These are phyloP conservation scores for Stramonita haemastoma DNA, from an alignment of 2,888 invertebrate species.

Conservation along the genomic window DNA sequence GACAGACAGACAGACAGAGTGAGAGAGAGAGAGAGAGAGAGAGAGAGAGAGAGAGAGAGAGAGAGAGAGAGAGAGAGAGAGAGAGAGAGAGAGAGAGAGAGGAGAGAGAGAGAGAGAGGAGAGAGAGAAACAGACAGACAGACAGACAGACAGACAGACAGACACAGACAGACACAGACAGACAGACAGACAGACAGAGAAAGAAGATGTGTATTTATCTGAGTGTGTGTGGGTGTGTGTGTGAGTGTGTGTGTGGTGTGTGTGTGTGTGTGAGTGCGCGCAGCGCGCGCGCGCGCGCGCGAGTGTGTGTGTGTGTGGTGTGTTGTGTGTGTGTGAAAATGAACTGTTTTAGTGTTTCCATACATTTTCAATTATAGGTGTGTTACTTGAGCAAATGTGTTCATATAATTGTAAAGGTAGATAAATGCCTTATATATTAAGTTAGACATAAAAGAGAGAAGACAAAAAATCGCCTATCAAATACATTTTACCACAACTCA, in stretches of 20 bases:
- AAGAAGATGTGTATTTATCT: no score
- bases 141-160: background rate
- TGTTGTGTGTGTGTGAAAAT: no score
- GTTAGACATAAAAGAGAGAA: no score
- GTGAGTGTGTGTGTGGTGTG: background rate
- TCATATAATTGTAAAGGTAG: background rate
- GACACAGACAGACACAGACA: background rate
- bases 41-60: background rate
- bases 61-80: no score
- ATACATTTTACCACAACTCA: no score
- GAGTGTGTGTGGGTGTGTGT: conserved; percentile 1
- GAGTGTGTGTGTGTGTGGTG: no score
- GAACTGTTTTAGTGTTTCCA: no score
- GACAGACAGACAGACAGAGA: background rate
- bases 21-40: background rate
- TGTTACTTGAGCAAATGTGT: background rate
- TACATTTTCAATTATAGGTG: no score
- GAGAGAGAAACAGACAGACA: background rate
- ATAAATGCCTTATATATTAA: no score
- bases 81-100: background rate
- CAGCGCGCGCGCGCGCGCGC: no score
- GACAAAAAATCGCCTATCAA: no score
- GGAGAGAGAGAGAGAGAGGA: background rate
- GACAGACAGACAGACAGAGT: no score
- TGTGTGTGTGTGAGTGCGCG: background rate